A percentile compares a stretch with the other conserved stretches of the same genome.
Evolutionary conservation across 2,113 vertebrate genomes (phyloP).

Genomic region (Suncus etruscus): DNA sequence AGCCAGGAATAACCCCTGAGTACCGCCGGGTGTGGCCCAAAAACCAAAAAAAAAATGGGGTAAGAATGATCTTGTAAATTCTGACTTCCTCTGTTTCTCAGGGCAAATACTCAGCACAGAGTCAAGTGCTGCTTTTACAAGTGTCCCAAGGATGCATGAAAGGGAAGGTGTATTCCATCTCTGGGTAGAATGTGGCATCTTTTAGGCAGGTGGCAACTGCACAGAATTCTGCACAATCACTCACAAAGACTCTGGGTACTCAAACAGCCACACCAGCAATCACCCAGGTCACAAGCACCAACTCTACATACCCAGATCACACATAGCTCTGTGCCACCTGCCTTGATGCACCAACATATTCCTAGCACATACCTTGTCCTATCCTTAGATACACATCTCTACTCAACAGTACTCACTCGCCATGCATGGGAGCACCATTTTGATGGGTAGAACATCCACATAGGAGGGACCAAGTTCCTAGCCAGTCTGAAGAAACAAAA

Average conservation of each 20-base stretch:
- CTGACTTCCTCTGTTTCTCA: not conserved
- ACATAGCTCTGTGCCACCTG: not conserved
- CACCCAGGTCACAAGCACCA: too few relatives aligned
- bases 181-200: too few relatives aligned
- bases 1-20: too few relatives aligned
- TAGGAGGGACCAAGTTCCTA: not conserved
- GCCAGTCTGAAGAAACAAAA: not conserved
- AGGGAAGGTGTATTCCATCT: not conserved
- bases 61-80: not conserved
- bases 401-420: not conserved
- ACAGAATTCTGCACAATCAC: too few relatives aligned
- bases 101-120: not conserved
- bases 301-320: not conserved
- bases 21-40: too few relatives aligned
- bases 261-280: too few relatives aligned
- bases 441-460: rapidly evolving
- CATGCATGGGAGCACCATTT: not conserved
- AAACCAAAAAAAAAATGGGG: too few relatives aligned
- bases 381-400: too few relatives aligned
- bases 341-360: not conserved
- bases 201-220: too few relatives aligned
- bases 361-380: too few relatives aligned
- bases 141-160: not conserved
- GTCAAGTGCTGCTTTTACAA: not conserved
- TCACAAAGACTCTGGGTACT: too few relatives aligned